Percentiles rank a stretch among this genome's conserved stretches.
Conservation (phyloP, 2,888 invertebrate species). For the Aleiodes testaceus region DNA sequence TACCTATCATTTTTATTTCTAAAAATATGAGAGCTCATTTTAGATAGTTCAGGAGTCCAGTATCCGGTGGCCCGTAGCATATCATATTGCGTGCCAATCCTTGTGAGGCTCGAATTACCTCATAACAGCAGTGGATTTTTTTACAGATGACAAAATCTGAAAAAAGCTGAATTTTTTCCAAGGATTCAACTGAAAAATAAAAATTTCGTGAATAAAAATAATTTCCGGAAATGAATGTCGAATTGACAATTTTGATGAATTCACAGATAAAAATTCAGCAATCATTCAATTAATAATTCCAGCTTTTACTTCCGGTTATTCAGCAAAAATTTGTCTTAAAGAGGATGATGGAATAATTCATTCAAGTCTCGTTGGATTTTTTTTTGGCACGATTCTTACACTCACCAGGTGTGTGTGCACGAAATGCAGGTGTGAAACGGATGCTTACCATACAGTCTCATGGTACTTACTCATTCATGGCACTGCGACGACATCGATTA, state of each 20-base stretch:
- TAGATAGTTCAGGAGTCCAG: slow-evolving; percentile 10
- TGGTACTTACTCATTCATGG: slow-evolving; percentile 22
- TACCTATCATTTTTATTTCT: too few species aligned
- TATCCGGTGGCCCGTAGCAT: slow-evolving; percentile 18
- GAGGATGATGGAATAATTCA: slow-evolving; percentile 32
- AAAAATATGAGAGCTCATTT: neutral
- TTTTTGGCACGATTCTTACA: slow-evolving; percentile 14
- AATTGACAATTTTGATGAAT: neutral
- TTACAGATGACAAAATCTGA: neutral
- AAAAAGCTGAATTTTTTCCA: neutral
- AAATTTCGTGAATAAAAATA: neutral
- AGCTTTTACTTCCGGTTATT: slow-evolving; percentile 28
- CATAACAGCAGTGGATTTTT: neutral
- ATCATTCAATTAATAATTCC: neutral
- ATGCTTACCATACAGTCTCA: slow-evolving; percentile 6
- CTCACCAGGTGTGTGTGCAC: slow-evolving; percentile 38
- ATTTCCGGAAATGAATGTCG: neutral
- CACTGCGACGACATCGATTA: slow-evolving; percentile 21
- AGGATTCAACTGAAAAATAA: neutral
- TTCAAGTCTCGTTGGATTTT: slow-evolving; percentile 34
- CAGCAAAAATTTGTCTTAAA: neutral
- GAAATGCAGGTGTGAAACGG: slow-evolving; percentile 36
- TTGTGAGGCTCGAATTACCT: slow-evolving; percentile 10
- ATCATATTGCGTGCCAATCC: slow-evolving; percentile 4
- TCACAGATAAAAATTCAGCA: neutral